A percentile compares a stretch with the other conserved stretches of the same genome.
Conservation (phyloP, 2,797 vertebrate genomes). For the Scyliorhinus canicula region DNA sequence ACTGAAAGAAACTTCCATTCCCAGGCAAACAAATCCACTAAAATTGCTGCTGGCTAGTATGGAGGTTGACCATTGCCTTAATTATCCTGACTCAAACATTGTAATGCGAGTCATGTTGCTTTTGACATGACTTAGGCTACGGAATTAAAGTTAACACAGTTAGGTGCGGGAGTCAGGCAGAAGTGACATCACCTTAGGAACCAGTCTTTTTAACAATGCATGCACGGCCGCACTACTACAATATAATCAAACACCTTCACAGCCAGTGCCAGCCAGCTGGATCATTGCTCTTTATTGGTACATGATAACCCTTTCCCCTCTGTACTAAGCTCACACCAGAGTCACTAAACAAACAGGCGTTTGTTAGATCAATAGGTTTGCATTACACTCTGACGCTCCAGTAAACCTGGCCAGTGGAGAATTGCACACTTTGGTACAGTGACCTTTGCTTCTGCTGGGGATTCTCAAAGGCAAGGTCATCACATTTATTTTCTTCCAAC, state of each 20-base stretch:
- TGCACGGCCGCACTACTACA: background rate
- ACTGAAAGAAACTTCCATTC: background rate
- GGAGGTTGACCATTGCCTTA: background rate
- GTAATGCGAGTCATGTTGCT: background rate
- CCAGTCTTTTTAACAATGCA: slow-evolving; percentile 12
- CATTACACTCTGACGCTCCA: rapidly evolving
- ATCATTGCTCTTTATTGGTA: background rate
- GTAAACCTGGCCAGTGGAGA: background rate
- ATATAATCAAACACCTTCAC: background rate
- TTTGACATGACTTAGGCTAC: background rate
- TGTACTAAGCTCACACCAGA: background rate
- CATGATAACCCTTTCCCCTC: background rate
- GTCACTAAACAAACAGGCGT: background rate
- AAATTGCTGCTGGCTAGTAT: background rate
- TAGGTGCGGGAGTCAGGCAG: background rate
- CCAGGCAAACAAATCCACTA: background rate
- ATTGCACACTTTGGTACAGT: background rate
- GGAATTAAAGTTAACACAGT: background rate
- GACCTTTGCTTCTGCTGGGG: slow-evolving; percentile 40
- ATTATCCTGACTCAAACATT: background rate
- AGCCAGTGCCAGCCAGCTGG: background rate
- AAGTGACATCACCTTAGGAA: background rate
- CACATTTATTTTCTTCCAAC: background rate
- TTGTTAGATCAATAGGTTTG: background rate
- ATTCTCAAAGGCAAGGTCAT: slow-evolving; percentile 17